Evolutionary conservation across 2,888 invertebrate species (phyloP).

Genomic region (Colostygia pectinataria): DNA sequence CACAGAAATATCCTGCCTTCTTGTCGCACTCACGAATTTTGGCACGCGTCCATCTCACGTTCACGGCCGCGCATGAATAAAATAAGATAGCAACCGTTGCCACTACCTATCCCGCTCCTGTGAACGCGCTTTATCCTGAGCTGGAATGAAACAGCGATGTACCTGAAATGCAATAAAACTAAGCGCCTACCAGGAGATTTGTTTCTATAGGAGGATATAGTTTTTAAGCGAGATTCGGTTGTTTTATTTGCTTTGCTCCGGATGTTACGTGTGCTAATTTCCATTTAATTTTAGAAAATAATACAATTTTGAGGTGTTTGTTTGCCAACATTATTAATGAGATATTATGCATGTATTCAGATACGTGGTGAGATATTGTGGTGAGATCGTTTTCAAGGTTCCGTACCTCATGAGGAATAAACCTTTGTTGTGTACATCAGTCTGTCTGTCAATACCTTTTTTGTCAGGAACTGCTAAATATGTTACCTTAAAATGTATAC

Average conservation of each 20-base stretch:
- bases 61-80: conserved; percentile 65
- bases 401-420: too few relatives aligned
- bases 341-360: too few relatives aligned
- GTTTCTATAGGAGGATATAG: conserved; percentile 54
- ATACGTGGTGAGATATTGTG: too few relatives aligned
- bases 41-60: conserved; percentile 54
- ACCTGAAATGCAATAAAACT: conserved; percentile 70
- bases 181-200: conserved; percentile 65
- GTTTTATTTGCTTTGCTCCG: conserved; percentile 61
- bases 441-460: too few relatives aligned
- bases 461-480: too few relatives aligned
- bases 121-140: conserved; percentile 35
- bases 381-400: too few relatives aligned
- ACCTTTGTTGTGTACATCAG: too few relatives aligned
- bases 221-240: conserved; percentile 46
- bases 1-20: conserved; percentile 54
- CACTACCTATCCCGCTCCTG: conserved; percentile 59
- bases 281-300: conserved; percentile 41
- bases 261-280: conserved; percentile 63
- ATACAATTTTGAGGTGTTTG: conserved; percentile 31
- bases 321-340: too few relatives aligned
- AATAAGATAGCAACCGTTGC: conserved; percentile 62
- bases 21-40: conserved; percentile 52
- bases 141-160: conserved; percentile 51
- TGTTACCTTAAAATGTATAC: too few relatives aligned